These are phyloP conservation scores for Sakesphorus luctuosus DNA, from an alignment of 2,113 vertebrate genomes.

Conservation along the genomic window DNA sequence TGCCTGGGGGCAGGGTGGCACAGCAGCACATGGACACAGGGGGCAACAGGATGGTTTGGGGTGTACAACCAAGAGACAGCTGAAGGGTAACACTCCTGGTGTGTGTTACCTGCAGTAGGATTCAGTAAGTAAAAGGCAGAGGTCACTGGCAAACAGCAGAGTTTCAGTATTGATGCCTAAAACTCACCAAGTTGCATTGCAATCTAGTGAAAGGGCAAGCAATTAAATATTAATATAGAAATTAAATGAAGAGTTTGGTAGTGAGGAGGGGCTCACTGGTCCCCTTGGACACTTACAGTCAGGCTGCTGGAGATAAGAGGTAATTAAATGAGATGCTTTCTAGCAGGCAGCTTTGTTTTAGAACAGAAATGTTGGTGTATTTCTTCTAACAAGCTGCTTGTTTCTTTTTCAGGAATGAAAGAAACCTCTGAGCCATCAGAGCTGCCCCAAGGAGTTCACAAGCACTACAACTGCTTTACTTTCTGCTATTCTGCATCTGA, in stretches of 20 bases:
- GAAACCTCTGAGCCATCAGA: not conserved
- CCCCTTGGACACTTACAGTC: not conserved
- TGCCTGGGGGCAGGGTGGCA: not conserved
- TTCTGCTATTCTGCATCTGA: slow-evolving; percentile 33
- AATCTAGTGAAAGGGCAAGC: not conserved
- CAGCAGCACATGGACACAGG: not conserved
- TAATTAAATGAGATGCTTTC: not conserved
- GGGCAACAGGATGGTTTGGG: not conserved
- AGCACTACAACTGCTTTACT: not conserved
- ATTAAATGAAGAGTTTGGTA: not conserved
- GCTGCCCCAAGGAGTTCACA: not conserved
- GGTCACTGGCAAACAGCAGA: not conserved
- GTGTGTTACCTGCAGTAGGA: not conserved
- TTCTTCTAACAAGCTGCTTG: slow-evolving; percentile 2
- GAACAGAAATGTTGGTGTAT: not conserved
- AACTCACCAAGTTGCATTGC: not conserved
- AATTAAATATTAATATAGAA: not conserved
- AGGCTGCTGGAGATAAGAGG: not conserved
- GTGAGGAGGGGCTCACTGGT: not conserved
- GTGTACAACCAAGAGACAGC: not conserved
- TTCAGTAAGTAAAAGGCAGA: not conserved
- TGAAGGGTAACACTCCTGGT: not conserved
- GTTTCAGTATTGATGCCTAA: not conserved
- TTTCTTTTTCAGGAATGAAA: slow-evolving; percentile 64
- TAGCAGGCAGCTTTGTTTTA: not conserved